A percentile compares a stretch with the other conserved stretches of the same genome.
Evolutionary conservation across 1,140 invertebrate species (phyloP).

Genomic region (Brachionus asplanchnoidis): DNA sequence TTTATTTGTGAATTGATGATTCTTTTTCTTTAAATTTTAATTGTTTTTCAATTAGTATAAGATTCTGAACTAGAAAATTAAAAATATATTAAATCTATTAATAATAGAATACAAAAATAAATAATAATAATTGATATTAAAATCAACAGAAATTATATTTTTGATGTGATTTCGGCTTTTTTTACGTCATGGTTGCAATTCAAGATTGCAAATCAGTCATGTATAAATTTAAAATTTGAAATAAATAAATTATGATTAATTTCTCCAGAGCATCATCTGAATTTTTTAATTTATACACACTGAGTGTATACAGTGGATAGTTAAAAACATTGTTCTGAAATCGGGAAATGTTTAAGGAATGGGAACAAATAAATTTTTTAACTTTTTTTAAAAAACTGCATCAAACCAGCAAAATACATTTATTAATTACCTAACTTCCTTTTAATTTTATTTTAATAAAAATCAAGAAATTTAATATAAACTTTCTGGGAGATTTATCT

Average conservation of each 20-base stretch:
- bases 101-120: too few species aligned
- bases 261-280: not conserved
- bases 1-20: too few species aligned
- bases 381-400: not conserved
- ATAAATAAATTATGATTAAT: constrained; percentile 5
- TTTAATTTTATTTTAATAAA: not conserved
- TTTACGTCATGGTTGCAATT: not conserved
- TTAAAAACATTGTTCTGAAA: not conserved
- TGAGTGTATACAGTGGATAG: not conserved
- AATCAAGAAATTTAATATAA: not conserved
- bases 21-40: too few species aligned
- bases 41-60: too few species aligned
- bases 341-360: not conserved
- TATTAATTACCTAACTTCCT: not conserved
- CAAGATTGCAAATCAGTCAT: not conserved
- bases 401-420: not conserved
- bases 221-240: not conserved
- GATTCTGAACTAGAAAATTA: too few species aligned
- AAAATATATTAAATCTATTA: too few species aligned
- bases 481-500: not conserved
- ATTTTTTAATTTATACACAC: not conserved
- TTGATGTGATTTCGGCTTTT: not conserved
- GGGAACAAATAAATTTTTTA: not conserved
- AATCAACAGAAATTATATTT: not conserved
- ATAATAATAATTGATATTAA: too few species aligned